Conservation (phyloP, 1,140 invertebrate species). For the Venturia canescens region DNA sequence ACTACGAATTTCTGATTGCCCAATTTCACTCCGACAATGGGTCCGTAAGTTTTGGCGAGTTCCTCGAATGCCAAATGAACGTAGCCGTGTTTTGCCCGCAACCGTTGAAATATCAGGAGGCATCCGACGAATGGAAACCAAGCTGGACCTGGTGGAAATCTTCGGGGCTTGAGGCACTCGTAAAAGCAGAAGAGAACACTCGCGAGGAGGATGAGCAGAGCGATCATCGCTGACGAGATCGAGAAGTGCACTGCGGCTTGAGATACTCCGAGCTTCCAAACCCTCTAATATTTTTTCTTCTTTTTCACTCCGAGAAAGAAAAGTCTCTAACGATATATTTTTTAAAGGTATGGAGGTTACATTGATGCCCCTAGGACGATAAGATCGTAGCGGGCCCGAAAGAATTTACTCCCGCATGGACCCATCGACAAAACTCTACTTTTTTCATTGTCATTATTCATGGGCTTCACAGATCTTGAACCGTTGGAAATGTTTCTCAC, state of each 20-base stretch:
- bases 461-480: too few relatives aligned
- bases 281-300: too few relatives aligned
- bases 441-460: too few relatives aligned
- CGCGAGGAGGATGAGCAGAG: slow-evolving; percentile 41
- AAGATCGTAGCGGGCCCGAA: too few relatives aligned
- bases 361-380: too few relatives aligned
- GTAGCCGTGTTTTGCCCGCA: slow-evolving; percentile 65
- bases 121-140: slow-evolving; percentile 76
- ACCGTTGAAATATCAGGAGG: slow-evolving; percentile 60
- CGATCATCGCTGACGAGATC: slow-evolving; percentile 57
- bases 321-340: too few relatives aligned
- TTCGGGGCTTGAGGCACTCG: slow-evolving; percentile 64
- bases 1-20: slow-evolving; percentile 80
- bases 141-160: slow-evolving; percentile 72
- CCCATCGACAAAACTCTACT: too few relatives aligned
- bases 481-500: too few relatives aligned
- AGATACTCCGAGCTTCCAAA: not conserved
- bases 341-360: too few relatives aligned
- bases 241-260: not conserved
- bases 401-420: too few relatives aligned
- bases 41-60: slow-evolving; percentile 68
- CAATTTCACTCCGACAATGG: slow-evolving; percentile 76
- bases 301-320: too few relatives aligned
- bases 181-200: slow-evolving; percentile 55
- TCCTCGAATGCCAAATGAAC: slow-evolving; percentile 69